Base-by-base conservation (phyloP, 2,888 invertebrate genomes). In the Diogma glabrata region DNA sequence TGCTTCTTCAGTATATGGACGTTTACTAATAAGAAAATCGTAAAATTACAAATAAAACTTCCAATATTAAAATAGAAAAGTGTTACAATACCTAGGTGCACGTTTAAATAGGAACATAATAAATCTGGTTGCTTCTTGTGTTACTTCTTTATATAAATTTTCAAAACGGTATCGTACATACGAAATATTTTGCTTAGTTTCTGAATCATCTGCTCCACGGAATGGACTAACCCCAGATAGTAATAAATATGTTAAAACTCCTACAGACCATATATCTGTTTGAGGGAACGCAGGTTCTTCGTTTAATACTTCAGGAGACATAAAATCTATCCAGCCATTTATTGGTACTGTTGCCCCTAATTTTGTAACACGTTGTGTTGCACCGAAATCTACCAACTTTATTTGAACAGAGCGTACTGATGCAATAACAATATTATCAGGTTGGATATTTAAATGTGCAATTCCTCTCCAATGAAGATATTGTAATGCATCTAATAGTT, bases 221-320 rank as follows among this genome's bases (percentile, higher is more conserved):
- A 93, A 99, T 46, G 97, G 94, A 50, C 94, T 86, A 53, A 81
- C 82, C 14, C 96, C 97, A 4, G 94, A 94, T 57, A 99, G 71
- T 73, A 99, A 76, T 40, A 95, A 76, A 72, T 97, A 99, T 1
- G 90, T 77, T 6, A 97, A 73, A 10, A 90, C 90, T 50, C 95
- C 97, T 49, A 97, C 78, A 17, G 90, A 86, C 99, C 97, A 99
- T 61, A 97, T 83, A 71, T 99, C 99, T 3, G 90, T 87, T 67
- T 91, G 89, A 2, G 87, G 87, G 67, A 83, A 87, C 26, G 91
- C 86, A 6, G 86, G 81, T 69, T 94, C 93, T 64, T 90, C 87
- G 64, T 81, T 81, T 47, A 93, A 71, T 55, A 93, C 81, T 71
- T 96, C 95, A 0, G 95, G 95, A 7, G 95, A 87, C 79, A 66